Evolutionary conservation across 1,140 invertebrate species (phyloP).

Genomic region (Euwallacea fornicatus): DNA sequence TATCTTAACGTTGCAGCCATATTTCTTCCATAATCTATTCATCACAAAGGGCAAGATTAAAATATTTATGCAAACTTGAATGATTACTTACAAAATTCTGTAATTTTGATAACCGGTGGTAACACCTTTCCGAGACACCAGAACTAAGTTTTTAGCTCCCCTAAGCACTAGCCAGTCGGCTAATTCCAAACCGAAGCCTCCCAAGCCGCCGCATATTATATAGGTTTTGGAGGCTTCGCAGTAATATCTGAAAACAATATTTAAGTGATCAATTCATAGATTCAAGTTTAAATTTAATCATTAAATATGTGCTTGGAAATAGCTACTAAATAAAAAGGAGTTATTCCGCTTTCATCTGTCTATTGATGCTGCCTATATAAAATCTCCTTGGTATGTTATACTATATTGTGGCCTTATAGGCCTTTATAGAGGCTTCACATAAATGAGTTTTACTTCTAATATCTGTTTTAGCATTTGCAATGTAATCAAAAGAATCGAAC

Average conservation of each 20-base stretch:
- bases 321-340: no score
- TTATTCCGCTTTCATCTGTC: no score
- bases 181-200: slow-evolving; percentile 89
- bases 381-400: no score
- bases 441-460: no score
- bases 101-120: slow-evolving; percentile 77
- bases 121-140: slow-evolving; percentile 79
- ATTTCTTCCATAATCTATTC: slow-evolving; percentile 58
- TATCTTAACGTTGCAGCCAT: slow-evolving; percentile 58
- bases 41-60: background rate
- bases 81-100: slow-evolving; percentile 58
- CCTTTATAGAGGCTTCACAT: no score
- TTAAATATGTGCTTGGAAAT: no score
- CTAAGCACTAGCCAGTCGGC: slow-evolving; percentile 82
- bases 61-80: background rate
- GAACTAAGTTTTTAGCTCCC: slow-evolving; percentile 75
- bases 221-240: slow-evolving; percentile 58
- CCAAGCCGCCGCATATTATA: slow-evolving; percentile 74
- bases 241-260: slow-evolving; percentile 40
- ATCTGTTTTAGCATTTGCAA: no score
- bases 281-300: background rate
- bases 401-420: no score
- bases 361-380: no score
- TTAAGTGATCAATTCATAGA: background rate
- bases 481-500: background rate